These are phyloP conservation scores for Sanderia malayensis DNA, from an alignment of 30 jellyfish, hydroid and myxozoan species.

Conservation along the genomic window DNA sequence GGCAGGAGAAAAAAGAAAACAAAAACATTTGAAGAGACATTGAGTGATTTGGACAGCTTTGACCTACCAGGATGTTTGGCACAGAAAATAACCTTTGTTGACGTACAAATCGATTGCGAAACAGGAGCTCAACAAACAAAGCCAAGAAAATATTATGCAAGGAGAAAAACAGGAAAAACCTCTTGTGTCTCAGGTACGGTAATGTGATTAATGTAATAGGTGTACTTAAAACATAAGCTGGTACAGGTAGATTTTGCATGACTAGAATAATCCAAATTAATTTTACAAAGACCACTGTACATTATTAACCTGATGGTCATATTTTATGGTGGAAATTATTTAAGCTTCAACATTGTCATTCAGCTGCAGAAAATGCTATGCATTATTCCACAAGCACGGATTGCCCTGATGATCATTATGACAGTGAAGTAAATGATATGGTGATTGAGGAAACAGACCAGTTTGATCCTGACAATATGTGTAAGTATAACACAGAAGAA, in stretches of 20 bases:
- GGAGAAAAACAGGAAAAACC: neutral
- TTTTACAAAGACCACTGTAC: neutral
- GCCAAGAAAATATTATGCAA: neutral
- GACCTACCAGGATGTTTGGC: slow-evolving; percentile 1
- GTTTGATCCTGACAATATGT: neutral
- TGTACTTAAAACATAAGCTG: neutral
- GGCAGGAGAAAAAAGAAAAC: slow-evolving; percentile 1
- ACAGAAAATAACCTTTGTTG: neutral
- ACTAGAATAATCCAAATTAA: neutral
- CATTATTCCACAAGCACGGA: neutral
- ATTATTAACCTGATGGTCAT: neutral
- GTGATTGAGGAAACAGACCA: neutral
- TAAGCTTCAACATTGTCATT: neutral
- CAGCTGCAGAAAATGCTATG: neutral
- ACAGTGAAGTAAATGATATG: neutral
- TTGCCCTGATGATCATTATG: neutral
- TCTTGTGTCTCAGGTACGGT: neutral
- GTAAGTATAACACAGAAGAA: neutral
- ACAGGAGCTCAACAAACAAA: neutral
- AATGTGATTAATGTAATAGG: neutral
- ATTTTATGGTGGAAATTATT: neutral
- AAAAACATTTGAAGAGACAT: neutral
- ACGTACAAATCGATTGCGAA: neutral
- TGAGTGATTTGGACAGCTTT: slow-evolving; percentile 1
- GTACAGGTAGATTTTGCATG: neutral